Conservation (phyloP, 2,113 vertebrate genomes). For the Gracilinanus agilis region DNA sequence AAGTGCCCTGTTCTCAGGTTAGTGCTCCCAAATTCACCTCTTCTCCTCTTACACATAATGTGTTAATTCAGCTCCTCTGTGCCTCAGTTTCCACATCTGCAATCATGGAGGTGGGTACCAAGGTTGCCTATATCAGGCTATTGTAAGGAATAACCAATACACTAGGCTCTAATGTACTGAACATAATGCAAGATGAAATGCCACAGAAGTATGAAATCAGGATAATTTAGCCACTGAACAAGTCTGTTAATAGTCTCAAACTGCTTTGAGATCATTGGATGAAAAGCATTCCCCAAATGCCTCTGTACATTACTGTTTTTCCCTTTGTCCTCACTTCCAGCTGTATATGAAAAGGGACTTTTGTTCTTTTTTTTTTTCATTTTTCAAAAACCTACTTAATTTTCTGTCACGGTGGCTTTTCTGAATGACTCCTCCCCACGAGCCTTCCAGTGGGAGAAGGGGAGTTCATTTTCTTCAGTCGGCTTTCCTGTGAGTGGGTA, state of each 20-base stretch:
- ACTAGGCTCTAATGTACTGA: slow-evolving; percentile 26
- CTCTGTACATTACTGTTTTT: slow-evolving; percentile 13
- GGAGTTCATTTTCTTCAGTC: slow-evolving; percentile 48
- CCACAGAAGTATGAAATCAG: slow-evolving; percentile 33
- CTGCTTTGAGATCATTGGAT: slow-evolving; percentile 51
- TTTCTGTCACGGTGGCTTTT: slow-evolving; percentile 65
- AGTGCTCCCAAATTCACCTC: not conserved
- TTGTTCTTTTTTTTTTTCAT: slow-evolving; percentile 59
- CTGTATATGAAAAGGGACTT: slow-evolving; percentile 51
- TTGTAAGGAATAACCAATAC: slow-evolving; percentile 8
- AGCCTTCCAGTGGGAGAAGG: slow-evolving; percentile 20
- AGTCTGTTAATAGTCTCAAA: slow-evolving; percentile 61
- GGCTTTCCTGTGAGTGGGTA: slow-evolving; percentile 29
- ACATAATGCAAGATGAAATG: slow-evolving; percentile 48
- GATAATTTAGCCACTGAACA: slow-evolving; percentile 51
- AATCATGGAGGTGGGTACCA: not conserved
- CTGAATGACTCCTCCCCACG: slow-evolving; percentile 49
- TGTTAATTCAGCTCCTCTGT: not conserved
- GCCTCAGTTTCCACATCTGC: not conserved
- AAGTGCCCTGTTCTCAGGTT: not conserved
- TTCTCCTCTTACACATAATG: not conserved
- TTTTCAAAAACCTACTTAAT: slow-evolving; percentile 64
- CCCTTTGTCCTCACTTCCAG: slow-evolving; percentile 55
- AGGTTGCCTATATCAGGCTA: not conserved
- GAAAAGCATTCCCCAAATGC: slow-evolving; percentile 43